Base-by-base conservation (phyloP, 2,888 invertebrate genomes). In the Drosophila phalerata region DNA sequence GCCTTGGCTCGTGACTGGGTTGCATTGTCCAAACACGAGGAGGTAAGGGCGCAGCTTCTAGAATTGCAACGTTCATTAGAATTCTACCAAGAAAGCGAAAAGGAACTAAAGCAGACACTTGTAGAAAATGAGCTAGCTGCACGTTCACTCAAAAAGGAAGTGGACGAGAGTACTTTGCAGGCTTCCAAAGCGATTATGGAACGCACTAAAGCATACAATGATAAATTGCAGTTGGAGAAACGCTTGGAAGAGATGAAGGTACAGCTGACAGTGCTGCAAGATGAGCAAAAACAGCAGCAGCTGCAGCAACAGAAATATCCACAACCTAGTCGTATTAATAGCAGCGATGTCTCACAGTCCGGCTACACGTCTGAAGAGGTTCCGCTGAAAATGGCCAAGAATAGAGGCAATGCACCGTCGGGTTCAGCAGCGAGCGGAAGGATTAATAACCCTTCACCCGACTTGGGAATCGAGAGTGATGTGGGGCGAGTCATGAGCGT, bases 391-490 rank as follows among this genome's bases (percentile, higher is more conserved):
- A 65, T 92, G n/a, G 52, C 30, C 6, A 52, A 37, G 28, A 63
- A 37, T 6, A 52, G 43, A 34, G 42, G 52, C 92, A 13, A 53
- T 70, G 51, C 76, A 91, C 47, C 92, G 91, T 19, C 52, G 17
- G 65, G 49, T 13, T 42, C 56, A 3, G 37, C 71, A 40, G 72
- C 63, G 2, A 73, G 73, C 4, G 86, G 87, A 13, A 87, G 92
- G 5, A 45, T 93, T 9, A 93, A 93, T 11, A 94, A 93, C 79
- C 93, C 96, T 1, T 97, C 97, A 0, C 97, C 97, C 0, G 97
- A 97, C 92, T 94, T 97, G 86, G 97, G 97, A n/a, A 97, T 97
- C 73, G 97, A 97, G 90, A 97, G 97, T 86, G 97, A 97, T 90
- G 94, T 94, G 40, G 94, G 80, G 94, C 95, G 69, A 94, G 95